A percentile compares a stretch with the other conserved stretches of the same genome.
Evolutionary conservation across 2,888 invertebrate genomes (phyloP).

Genomic region (Mycogona germanica): DNA sequence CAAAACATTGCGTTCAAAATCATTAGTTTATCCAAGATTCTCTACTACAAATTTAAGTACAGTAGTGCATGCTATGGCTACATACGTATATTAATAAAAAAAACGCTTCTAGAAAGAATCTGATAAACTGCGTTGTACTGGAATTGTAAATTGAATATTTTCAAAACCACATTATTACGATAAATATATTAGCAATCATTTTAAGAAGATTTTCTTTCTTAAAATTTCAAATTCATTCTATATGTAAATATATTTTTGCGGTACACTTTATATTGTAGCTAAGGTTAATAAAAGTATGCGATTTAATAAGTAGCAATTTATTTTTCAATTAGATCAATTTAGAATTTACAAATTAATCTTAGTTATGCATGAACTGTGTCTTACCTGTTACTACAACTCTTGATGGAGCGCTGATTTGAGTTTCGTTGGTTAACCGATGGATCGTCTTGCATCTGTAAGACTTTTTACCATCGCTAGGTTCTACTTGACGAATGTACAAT

Average conservation of each 20-base stretch:
- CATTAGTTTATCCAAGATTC: no score
- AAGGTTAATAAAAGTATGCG: neutral
- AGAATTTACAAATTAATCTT: neutral
- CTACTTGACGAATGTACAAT: constrained; percentile 20
- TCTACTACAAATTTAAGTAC: no score
- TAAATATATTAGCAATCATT: no score
- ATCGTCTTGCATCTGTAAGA: constrained; percentile 19
- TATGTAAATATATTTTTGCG: neutral
- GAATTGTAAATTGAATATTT: no score
- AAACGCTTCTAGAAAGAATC: neutral
- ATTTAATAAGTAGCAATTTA: neutral
- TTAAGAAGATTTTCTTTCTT: no score
- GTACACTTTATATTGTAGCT: neutral
- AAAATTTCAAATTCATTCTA: neutral
- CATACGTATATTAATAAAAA: neutral
- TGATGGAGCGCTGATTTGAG: constrained; percentile 20
- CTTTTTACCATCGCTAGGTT: constrained; percentile 15
- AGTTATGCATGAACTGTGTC: neutral
- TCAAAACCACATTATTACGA: no score
- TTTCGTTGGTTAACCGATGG: constrained; percentile 19
- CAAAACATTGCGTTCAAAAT: neutral
- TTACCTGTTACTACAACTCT: constrained; percentile 21
- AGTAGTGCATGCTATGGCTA: no score
- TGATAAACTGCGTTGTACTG: no score
- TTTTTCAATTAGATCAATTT: neutral